Percentiles rank a stretch among this genome's conserved stretches.
These are phyloP conservation scores for Fratercula arctica DNA, from an alignment of 2,797 vertebrate genomes.

Conservation along the genomic window DNA sequence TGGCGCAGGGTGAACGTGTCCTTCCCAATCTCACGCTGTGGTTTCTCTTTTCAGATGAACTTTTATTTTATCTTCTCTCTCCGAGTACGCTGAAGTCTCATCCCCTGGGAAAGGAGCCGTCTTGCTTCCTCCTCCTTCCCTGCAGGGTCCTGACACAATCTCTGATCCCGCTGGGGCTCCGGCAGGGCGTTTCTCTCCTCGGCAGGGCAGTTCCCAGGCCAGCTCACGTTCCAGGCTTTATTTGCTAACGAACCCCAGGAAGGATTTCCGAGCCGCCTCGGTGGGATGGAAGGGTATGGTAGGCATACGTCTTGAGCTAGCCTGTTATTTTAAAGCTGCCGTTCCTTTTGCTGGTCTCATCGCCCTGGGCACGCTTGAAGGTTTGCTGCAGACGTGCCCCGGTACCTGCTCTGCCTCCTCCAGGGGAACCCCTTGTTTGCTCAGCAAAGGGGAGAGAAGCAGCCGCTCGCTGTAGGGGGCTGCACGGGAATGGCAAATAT, in stretches of 20 bases:
- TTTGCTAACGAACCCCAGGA: neutral
- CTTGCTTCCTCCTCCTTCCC: neutral
- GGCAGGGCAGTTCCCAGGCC: neutral
- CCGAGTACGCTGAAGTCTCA: rapidly evolving
- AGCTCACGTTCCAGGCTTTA: neutral
- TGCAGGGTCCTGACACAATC: neutral
- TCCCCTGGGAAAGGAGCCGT: neutral
- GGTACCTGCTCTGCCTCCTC: neutral
- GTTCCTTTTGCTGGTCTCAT: neutral
- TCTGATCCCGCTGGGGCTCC: neutral
- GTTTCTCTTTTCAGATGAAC: neutral
- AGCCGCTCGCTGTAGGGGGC: neutral
- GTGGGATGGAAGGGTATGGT: neutral
- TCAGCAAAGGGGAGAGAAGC: neutral
- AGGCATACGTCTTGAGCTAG: neutral
- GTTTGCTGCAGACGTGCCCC: neutral
- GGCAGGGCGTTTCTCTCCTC: neutral
- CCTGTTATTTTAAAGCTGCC: neutral
- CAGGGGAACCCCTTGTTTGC: neutral
- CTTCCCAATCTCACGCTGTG: neutral
- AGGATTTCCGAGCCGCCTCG: neutral
- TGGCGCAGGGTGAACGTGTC: neutral
- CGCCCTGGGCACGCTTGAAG: neutral
- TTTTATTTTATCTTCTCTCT: neutral
- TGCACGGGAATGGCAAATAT: rapidly evolving